Percentiles rank a stretch among this genome's conserved stretches.
Evolutionary conservation across 2,113 vertebrate species (phyloP).

Genomic region (Pan paniscus): DNA sequence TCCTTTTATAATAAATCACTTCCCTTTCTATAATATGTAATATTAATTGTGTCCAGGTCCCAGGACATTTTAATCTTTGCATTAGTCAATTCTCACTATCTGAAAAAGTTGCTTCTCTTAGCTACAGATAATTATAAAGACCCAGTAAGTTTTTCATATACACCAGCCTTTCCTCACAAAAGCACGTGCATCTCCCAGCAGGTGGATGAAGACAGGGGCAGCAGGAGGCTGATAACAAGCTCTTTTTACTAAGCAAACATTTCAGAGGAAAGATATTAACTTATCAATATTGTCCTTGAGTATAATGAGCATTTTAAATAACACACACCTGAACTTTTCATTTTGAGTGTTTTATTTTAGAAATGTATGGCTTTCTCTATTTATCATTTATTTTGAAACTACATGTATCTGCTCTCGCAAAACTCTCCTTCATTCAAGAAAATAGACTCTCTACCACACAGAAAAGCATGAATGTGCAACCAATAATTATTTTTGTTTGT

Average conservation of each 20-base stretch:
- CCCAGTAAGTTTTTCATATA: background rate
- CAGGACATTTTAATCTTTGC: background rate
- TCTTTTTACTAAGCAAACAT: background rate
- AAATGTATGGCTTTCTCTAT: background rate
- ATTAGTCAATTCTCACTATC: background rate
- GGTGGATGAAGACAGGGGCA: fast-evolving
- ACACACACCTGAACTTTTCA: background rate
- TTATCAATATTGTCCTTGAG: background rate
- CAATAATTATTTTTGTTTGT: background rate
- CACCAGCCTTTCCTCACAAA: background rate
- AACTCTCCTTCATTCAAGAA: background rate
- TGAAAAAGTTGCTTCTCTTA: background rate
- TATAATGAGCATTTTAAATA: background rate
- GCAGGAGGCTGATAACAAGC: background rate
- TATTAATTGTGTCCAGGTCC: background rate
- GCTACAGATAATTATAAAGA: background rate
- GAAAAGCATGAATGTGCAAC: background rate
- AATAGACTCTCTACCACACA: background rate
- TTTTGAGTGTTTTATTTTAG: background rate
- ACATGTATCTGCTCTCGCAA: background rate
- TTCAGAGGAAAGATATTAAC: background rate
- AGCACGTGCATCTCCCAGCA: background rate
- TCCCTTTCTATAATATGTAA: background rate
- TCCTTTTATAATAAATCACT: background rate
- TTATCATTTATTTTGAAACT: background rate